phyloP scores from a whole-genome alignment of 2,797 vertebrate genomes.

The Tenualosa thibaudeaui region DNA sequence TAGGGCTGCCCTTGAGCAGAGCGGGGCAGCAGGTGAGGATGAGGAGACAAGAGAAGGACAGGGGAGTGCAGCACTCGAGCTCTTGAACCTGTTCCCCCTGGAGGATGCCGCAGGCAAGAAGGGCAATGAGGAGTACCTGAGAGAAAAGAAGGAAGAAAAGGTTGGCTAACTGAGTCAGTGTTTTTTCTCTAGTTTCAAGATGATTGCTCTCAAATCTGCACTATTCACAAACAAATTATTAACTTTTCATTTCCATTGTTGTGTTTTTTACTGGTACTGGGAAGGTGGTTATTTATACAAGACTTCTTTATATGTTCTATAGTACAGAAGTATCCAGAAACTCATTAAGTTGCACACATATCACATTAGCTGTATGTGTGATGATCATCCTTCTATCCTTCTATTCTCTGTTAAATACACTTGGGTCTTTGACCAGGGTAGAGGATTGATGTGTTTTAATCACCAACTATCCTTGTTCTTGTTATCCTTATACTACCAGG shows the following conservation, averaged over 20 bases:
- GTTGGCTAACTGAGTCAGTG: constrained; percentile 53
- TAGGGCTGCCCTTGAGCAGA: constrained; percentile 62
- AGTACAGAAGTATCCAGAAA: too few species aligned
- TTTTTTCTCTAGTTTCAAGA: too few species aligned
- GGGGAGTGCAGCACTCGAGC: constrained; percentile 55
- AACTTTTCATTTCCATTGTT: not conserved
- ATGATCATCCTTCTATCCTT: not conserved
- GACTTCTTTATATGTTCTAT: too few species aligned
- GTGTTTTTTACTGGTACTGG: not conserved
- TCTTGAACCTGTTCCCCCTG: constrained; percentile 84
- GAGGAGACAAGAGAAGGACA: constrained; percentile 27
- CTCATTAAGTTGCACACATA: too few species aligned
- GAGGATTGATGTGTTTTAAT: not conserved
- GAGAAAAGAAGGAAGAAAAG: constrained; percentile 84
- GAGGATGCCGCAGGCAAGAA: constrained; percentile 76
- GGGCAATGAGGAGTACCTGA: constrained; percentile 84
- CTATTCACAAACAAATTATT: too few species aligned
- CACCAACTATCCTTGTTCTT: not conserved
- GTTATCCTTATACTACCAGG: constrained; percentile 62
- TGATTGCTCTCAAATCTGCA: not conserved
- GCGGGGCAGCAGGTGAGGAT: constrained; percentile 37
- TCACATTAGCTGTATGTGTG: not conserved
- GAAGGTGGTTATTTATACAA: not conserved
- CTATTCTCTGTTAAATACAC: not conserved
- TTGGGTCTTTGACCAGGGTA: not conserved